Percentiles rank a stretch among this genome's conserved stretches.
These are phyloP conservation scores for Sphenopsis melanotis DNA, from an alignment of 2,797 vertebrate genomes.

Conservation along the genomic window DNA sequence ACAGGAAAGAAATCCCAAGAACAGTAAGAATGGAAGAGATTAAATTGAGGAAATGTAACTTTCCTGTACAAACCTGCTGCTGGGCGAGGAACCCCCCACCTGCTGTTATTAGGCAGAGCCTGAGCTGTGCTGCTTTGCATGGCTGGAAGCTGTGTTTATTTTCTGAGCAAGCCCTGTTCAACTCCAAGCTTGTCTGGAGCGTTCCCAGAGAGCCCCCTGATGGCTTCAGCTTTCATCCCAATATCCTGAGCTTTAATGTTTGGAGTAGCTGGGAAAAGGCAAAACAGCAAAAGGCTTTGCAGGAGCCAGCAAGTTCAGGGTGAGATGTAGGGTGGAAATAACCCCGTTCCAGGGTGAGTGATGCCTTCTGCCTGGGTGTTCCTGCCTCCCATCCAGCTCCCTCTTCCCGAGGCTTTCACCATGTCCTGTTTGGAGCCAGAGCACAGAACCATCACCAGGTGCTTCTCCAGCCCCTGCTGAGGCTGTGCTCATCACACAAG, in stretches of 20 bases:
- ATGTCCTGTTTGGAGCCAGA: fast-evolving
- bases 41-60: conserved; percentile 15
- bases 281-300: neutral
- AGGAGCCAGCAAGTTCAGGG: neutral
- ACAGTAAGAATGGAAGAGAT: conserved; percentile 31
- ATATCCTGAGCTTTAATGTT: neutral
- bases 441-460: neutral
- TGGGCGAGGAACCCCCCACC: neutral
- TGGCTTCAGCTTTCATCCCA: neutral
- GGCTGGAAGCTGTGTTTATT: neutral
- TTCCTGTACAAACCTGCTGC: neutral
- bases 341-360: neutral
- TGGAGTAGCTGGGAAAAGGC: neutral
- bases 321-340: neutral
- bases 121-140: neutral
- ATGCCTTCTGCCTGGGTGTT: neutral
- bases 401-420: neutral
- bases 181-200: neutral
- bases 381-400: neutral
- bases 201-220: conserved; percentile 41
- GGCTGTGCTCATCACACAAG: neutral
- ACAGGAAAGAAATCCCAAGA: neutral
- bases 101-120: neutral
- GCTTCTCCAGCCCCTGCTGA: neutral
- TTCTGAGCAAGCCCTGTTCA: conserved; percentile 1